phyloP scores from a whole-genome alignment of 92 coral and sea anemone species.

The Blastomussa wellsi region DNA sequence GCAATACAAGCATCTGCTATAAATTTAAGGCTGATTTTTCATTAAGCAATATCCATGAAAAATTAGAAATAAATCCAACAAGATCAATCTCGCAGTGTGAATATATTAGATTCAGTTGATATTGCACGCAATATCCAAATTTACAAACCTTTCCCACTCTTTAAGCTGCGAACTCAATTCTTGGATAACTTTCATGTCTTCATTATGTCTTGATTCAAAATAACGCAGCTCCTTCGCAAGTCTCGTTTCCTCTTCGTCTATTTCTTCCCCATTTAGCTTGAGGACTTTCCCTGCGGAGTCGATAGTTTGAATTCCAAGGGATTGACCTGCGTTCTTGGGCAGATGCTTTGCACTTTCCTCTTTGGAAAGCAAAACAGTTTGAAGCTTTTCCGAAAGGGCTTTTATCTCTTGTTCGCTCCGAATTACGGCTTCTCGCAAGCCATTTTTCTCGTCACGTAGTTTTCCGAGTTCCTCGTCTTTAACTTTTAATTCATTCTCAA shows the following conservation, averaged over 20 bases:
- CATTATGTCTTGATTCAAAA: constrained; percentile 44
- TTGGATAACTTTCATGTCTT: constrained; percentile 49
- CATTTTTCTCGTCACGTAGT: constrained; percentile 40
- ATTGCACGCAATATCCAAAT: neutral
- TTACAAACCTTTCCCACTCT: constrained; percentile 86
- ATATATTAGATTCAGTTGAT: neutral
- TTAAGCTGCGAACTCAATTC: constrained; percentile 53
- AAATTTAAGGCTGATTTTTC: neutral
- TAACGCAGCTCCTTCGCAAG: constrained; percentile 51
- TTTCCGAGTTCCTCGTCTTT: constrained; percentile 52
- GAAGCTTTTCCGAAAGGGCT: constrained; percentile 39
- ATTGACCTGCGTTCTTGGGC: neutral
- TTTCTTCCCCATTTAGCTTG: neutral
- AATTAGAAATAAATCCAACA: neutral
- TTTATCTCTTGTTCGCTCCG: constrained; percentile 65
- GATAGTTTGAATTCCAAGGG: constrained; percentile 13
- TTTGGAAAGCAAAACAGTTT: constrained; percentile 18
- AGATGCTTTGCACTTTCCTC: constrained; percentile 5
- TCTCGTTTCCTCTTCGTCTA: neutral
- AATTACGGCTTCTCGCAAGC: constrained; percentile 53
- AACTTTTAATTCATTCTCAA: constrained; percentile 47
- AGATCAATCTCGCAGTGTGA: constrained; percentile 11
- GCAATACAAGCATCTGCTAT: neutral
- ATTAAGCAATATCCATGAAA: neutral
- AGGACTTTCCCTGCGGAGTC: neutral